Evolutionary conservation across 2,888 invertebrate genomes (phyloP).

Genomic region (Chloroclysta siterata): DNA sequence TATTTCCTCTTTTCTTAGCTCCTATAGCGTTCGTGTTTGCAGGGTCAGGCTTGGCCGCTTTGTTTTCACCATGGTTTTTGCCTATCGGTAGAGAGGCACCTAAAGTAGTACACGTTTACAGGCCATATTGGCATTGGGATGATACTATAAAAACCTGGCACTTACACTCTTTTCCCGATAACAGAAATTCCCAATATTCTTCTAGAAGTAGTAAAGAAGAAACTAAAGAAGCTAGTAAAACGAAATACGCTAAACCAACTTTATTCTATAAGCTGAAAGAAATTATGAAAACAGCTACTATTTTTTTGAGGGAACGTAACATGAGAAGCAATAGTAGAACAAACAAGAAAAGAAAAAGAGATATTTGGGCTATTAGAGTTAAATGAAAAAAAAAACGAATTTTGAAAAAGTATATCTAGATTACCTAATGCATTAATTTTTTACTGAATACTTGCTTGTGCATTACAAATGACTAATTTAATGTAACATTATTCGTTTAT

Average conservation of each 20-base stretch:
- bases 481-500: background rate
- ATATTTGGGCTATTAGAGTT: slow-evolving; percentile 60
- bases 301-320: slow-evolving; percentile 47
- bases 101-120: slow-evolving; percentile 66
- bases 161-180: slow-evolving; percentile 67
- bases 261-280: slow-evolving; percentile 61
- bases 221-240: slow-evolving; percentile 30
- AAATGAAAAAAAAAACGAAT: slow-evolving; percentile 42
- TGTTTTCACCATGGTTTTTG: slow-evolving; percentile 87
- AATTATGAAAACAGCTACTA: slow-evolving; percentile 57
- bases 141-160: slow-evolving; percentile 83
- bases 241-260: slow-evolving; percentile 44
- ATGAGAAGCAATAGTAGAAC: slow-evolving; percentile 50
- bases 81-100: slow-evolving; percentile 78
- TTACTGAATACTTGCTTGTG: too few species aligned
- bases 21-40: slow-evolving; percentile 87
- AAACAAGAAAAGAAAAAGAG: slow-evolving; percentile 66
- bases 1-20: slow-evolving; percentile 86
- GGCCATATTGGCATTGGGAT: slow-evolving; percentile 86
- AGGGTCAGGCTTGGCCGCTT: slow-evolving; percentile 85
- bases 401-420: too few species aligned
- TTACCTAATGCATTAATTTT: too few species aligned
- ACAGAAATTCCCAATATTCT: slow-evolving; percentile 52
- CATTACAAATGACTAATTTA: too few species aligned
- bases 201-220: slow-evolving; percentile 51